Base-by-base conservation (phyloP, 2,113 vertebrate species). In the Ctenodactylus gundi region DNA sequence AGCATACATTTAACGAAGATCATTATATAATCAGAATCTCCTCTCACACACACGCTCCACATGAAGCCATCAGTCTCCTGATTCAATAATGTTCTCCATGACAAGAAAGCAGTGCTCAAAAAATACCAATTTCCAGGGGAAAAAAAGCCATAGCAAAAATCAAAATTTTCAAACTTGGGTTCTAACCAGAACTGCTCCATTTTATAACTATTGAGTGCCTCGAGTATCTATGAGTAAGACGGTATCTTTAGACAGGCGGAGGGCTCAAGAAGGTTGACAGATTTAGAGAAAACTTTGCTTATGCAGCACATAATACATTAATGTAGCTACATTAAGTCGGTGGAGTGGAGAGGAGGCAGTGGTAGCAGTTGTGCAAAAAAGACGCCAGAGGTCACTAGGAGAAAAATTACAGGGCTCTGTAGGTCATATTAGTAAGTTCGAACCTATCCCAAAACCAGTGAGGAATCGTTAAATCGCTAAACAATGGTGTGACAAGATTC, bases 91-190 rank as follows among this genome's bases (percentile, higher is more conserved):
- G 18, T 62, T 91, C 46, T 64, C 73, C 21, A 23, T 58, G 85
- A 36, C 44, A 88, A 76, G 34, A 55, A n/a, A n/a, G n/a, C n/a
- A n/a, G n/a, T n/a, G n/a, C n/a, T n/a, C n/a, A n/a, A 94, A 10
- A 83, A 95, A 87, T 36, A 86, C 2, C 36, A 78, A 88, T 49
- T 82, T 90, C 12, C 78, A 90, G n/a, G n/a, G n/a, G 44, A 87
- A 87, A 72, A 92, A 94, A 94, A 83, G 23, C 4, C 7, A 58
- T 23, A 90, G 49, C 20, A 90, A 90, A 34, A 53, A 90, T 57
- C 64, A 88, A 95, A 76, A 85, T 91, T 46, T 88, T 21, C n/a
- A 85, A 93, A 80, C n/a, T 64, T 84, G 31, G 39, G 15, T 82
- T 95, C 65, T 85, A 91, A 88, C 29, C 64, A 62, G 4, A 72